Base-by-base conservation (phyloP, 2,797 vertebrate species). In the Furcifer pardalis region DNA sequence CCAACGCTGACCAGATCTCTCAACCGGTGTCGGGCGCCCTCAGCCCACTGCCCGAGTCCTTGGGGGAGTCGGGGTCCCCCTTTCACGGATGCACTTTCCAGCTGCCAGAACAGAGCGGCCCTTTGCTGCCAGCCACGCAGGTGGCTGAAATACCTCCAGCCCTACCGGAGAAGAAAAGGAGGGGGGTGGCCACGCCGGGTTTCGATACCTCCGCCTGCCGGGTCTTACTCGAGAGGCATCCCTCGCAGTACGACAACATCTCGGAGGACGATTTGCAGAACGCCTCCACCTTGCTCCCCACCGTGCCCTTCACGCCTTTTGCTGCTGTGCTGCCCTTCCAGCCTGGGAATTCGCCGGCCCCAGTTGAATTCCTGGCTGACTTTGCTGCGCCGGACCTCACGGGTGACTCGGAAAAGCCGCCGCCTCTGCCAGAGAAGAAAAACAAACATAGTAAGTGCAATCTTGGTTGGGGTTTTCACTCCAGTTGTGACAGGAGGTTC, bases 391-490 rank as follows among this genome's bases (percentile, higher is more conserved):
- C 95, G 0, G 97, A 97, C 78, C 92, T 93, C 1, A 87, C 92
- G 0, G 95, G 96, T 21, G 95, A 97, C 90, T 95, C 97, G 0
- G 95, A 96, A 90, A 98, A 97, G 89, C 98, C 98, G 0, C 98
- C 98, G 0, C 98, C 98, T 2, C 96, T 99, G 12, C 98, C 98
- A 0, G 98, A 99, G 92, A 99, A 99, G 96, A 99, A 99, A 92
- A 98, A 96, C 96, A 98, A 97, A 93, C 97, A 98, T 95, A 99
- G 98, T 99, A 97, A 98, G 98, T 49, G 46, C 46, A 49, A 8
- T 49, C 46, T 8, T 49, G 46, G 46, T 12, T 49, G 46, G 46
- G 46, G 7, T 49, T 49, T 49, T 7, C 46, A 1, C 46, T 49
- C 46, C 46, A 8, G 4, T 12, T 49, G 46, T 12, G 13, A 49